These are phyloP conservation scores for Harpegnathos saltator DNA, from an alignment of 1,140 invertebrate species.

Conservation along the genomic window DNA sequence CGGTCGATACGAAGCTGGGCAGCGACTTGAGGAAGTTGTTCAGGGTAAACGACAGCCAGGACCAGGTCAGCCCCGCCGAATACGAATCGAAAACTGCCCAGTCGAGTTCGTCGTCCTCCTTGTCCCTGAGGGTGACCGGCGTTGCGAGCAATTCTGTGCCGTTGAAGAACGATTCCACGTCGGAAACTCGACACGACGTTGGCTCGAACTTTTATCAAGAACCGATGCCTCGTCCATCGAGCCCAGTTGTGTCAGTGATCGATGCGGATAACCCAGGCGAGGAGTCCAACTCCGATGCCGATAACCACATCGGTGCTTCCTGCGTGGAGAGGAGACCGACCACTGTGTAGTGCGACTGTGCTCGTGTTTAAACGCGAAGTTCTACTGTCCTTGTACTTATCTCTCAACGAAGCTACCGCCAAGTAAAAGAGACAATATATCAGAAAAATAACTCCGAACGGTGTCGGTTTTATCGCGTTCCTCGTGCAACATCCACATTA, in stretches of 20 bases:
- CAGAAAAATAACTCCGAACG: neutral
- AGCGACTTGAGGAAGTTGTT: conserved; percentile 74
- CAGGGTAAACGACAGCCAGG: conserved; percentile 62
- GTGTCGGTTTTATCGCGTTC: conserved; percentile 37
- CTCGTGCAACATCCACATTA: neutral
- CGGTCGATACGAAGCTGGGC: conserved; percentile 72
- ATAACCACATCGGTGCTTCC: neutral
- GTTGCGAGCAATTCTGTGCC: neutral
- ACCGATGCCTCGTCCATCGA: conserved; percentile 62
- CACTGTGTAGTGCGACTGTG: conserved; percentile 43
- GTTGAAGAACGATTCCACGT: conserved; percentile 25
- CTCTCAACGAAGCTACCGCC: conserved; percentile 4
- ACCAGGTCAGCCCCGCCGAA: conserved; percentile 52
- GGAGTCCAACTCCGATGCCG: conserved; percentile 1
- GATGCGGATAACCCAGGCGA: conserved; percentile 32
- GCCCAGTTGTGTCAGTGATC: conserved; percentile 63
- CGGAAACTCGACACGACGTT: conserved; percentile 7
- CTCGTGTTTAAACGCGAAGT: neutral
- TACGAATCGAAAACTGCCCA: conserved; percentile 55
- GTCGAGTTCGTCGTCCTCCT: conserved; percentile 68
- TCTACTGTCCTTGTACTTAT: neutral
- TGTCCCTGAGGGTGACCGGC: conserved; percentile 59
- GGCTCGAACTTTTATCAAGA: conserved; percentile 51
- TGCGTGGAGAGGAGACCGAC: conserved; percentile 37
- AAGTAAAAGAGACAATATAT: conserved; percentile 9